Conservation (phyloP, 2,797 vertebrate species). For the Premnoplex brunnescens region DNA sequence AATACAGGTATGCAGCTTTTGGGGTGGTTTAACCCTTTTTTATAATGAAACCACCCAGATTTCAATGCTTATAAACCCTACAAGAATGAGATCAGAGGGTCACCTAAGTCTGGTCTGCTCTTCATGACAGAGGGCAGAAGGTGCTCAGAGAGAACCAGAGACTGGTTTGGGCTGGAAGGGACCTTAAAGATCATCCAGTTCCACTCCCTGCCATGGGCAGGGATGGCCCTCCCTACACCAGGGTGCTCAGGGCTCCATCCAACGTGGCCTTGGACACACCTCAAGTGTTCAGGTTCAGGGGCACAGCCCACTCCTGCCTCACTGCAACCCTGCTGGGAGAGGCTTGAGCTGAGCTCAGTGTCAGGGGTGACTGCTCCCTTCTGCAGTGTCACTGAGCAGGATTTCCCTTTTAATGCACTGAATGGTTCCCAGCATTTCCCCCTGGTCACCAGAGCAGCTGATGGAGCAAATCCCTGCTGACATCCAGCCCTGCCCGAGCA, state of each 20-base stretch:
- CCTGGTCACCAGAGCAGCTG: neutral
- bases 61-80: neutral
- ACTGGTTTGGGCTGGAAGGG: neutral
- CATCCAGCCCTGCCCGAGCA: neutral
- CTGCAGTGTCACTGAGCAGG: neutral
- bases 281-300: neutral
- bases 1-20: rapidly evolving
- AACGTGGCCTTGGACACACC: neutral
- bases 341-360: neutral
- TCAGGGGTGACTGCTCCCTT: neutral
- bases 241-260: neutral
- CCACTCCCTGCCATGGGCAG: neutral
- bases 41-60: neutral
- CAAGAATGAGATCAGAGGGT: neutral
- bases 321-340: neutral
- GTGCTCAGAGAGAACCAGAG: neutral
- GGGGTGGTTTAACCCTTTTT: neutral
- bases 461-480: neutral
- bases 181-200: neutral
- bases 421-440: neutral
- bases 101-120: neutral
- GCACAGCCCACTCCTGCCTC: neutral
- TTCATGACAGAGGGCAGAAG: neutral
- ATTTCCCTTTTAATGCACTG: neutral
- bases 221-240: neutral